These are phyloP conservation scores for Brachynemurus nebulosus DNA, from an alignment of 2,888 invertebrate species.

Conservation along the genomic window DNA sequence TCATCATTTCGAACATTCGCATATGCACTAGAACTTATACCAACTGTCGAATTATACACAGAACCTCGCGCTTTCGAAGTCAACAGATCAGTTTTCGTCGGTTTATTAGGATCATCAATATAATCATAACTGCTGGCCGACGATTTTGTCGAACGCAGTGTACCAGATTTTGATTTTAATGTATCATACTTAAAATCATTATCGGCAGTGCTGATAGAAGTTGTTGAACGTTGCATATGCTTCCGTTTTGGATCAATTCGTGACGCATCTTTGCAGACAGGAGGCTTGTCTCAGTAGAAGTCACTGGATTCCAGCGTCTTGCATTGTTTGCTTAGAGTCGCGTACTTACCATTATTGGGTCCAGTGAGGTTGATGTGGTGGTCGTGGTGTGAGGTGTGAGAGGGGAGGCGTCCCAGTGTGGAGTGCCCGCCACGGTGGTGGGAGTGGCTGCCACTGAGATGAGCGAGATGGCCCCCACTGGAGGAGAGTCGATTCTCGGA, in stretches of 20 bases:
- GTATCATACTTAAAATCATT: conserved; percentile 1
- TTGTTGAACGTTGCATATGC: not conserved
- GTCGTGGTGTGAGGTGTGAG: conserved; percentile 45
- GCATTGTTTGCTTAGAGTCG: conserved; percentile 91
- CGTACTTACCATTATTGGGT: conserved; percentile 78
- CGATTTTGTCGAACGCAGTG: conserved; percentile 3
- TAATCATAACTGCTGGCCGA: conserved; percentile 1
- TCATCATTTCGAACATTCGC: conserved; percentile 3
- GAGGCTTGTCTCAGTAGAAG: conserved; percentile 80
- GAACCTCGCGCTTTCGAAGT: conserved; percentile 9
- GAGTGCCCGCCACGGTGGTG: conserved; percentile 33
- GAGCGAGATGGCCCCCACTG: conserved; percentile 38
- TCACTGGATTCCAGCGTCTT: conserved; percentile 87
- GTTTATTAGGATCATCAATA: conserved; percentile 7
- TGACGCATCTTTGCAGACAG: conserved; percentile 29
- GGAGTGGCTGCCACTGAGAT: conserved; percentile 43
- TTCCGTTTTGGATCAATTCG: not conserved
- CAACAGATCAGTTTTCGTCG: conserved; percentile 8
- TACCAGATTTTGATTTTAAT: conserved; percentile 6
- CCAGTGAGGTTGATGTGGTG: conserved; percentile 35
- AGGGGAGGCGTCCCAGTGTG: conserved; percentile 51
- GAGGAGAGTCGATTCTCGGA: conserved; percentile 5
- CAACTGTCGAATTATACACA: conserved; percentile 8
- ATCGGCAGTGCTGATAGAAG: not conserved
- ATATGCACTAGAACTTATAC: conserved; percentile 5